phyloP scores from a whole-genome alignment of 2,888 invertebrate genomes.

The Drosophila meridionalis region DNA sequence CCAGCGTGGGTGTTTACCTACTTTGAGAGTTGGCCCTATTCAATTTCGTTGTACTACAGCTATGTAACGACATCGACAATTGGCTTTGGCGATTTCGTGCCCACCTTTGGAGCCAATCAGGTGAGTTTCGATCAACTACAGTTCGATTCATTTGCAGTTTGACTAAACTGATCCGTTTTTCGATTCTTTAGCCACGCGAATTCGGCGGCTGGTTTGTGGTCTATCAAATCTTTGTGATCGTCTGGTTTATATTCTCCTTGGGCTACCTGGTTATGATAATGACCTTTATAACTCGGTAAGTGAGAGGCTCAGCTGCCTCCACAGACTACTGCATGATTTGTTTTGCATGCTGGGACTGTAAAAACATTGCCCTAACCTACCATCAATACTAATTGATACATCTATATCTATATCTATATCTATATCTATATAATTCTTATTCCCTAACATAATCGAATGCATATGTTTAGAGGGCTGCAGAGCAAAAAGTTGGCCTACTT shows the following conservation, averaged over 20 bases:
- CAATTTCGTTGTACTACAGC: constrained; percentile 93
- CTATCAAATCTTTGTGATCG: constrained; percentile 92
- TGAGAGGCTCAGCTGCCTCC: constrained; percentile 1
- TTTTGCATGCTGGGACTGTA: constrained; percentile 41
- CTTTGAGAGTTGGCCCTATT: constrained; percentile 94
- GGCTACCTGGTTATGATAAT: constrained; percentile 96
- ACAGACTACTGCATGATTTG: constrained; percentile 38
- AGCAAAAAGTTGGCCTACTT: constrained; percentile 90
- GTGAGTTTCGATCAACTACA: constrained; percentile 52
- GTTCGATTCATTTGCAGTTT: background rate
- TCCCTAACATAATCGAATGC: constrained; percentile 14
- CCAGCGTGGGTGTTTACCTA: constrained; percentile 93
- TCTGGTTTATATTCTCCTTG: constrained; percentile 96
- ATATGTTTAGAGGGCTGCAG: constrained; percentile 84
- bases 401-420: constrained; percentile 6
- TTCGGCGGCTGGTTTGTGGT: constrained; percentile 88
- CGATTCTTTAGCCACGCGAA: constrained; percentile 73
- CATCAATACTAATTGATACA: constrained; percentile 7
- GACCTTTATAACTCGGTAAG: constrained; percentile 90
- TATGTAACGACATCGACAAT: constrained; percentile 95
- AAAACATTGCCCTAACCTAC: constrained; percentile 16
- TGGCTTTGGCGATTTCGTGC: constrained; percentile 96
- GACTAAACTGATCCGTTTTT: background rate
- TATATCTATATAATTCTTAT: constrained; percentile 16
- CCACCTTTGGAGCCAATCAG: constrained; percentile 86